These are phyloP conservation scores for Euwallacea fornicatus DNA, from an alignment of 1,140 invertebrate genomes.

Conservation along the genomic window DNA sequence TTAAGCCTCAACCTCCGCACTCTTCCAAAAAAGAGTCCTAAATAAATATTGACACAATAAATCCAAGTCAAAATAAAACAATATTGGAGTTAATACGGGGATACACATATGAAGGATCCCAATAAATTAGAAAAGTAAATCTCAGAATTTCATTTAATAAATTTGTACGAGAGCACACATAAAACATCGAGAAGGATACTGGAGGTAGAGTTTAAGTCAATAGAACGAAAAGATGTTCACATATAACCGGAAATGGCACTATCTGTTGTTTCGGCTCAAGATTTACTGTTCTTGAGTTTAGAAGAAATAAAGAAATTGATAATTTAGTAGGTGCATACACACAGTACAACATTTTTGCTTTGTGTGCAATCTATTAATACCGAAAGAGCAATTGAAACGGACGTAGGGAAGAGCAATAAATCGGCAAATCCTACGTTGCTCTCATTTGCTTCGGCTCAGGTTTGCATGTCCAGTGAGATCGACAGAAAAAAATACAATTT, in stretches of 20 bases:
- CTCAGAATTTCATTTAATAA: slow-evolving; percentile 22
- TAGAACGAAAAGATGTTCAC: slow-evolving; percentile 30
- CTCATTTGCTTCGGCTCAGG: too few relatives aligned
- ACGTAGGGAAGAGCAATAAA: too few relatives aligned
- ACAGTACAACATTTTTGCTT: too few relatives aligned
- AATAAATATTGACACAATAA: too few relatives aligned
- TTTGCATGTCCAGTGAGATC: too few relatives aligned
- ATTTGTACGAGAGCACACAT: slow-evolving; percentile 19
- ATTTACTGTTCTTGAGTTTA: slow-evolving; percentile 17
- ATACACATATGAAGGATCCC: slow-evolving; percentile 9
- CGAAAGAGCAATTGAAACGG: too few relatives aligned
- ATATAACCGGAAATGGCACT: slow-evolving; percentile 33
- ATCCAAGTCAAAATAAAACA: neutral
- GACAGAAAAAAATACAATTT: too few relatives aligned
- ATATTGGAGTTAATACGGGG: neutral
- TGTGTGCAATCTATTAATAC: too few relatives aligned
- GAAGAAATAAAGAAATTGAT: slow-evolving; percentile 27
- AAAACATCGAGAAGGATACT: slow-evolving; percentile 19
- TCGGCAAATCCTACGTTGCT: too few relatives aligned
- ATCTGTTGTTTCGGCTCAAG: slow-evolving; percentile 29
- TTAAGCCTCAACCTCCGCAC: too few relatives aligned
- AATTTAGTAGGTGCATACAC: slow-evolving; percentile 22
- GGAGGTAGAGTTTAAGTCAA: slow-evolving; percentile 31
- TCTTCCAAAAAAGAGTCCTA: too few relatives aligned
- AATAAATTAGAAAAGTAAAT: slow-evolving; percentile 23